Percentiles rank a stretch among this genome's conserved stretches.
Conservation (phyloP, 2,888 invertebrate genomes). For the Omphaloscelis lunosa region DNA sequence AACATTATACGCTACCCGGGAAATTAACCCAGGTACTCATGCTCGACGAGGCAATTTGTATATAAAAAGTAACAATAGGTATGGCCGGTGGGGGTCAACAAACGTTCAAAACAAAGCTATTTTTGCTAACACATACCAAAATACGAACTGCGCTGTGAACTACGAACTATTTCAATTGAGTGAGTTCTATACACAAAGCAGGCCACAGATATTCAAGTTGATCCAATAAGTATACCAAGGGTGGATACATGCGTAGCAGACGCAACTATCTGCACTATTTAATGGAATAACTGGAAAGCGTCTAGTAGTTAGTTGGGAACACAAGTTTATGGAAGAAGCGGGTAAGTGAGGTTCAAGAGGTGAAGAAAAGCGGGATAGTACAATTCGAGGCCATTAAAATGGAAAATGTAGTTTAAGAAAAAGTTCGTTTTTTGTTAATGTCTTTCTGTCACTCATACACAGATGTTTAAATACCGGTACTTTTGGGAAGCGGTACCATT, state of each 20-base stretch:
- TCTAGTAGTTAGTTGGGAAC: constrained; percentile 35
- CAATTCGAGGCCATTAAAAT: no score
- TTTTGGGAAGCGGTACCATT: no score
- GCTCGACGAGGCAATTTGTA: no score
- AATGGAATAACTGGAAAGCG: constrained; percentile 75
- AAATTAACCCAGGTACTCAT: no score
- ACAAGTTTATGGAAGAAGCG: background rate
- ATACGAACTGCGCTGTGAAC: constrained; percentile 24
- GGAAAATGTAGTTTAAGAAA: no score
- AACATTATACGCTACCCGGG: background rate
- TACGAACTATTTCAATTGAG: constrained; percentile 65
- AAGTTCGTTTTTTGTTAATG: no score
- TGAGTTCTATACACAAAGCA: constrained; percentile 43
- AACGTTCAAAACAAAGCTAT: background rate
- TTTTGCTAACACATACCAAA: constrained; percentile 20
- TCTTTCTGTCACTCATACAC: no score
- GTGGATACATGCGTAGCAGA: constrained; percentile 46
- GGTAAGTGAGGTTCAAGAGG: background rate
- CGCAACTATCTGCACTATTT: constrained; percentile 72
- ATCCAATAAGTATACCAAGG: constrained; percentile 41
- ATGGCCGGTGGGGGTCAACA: background rate
- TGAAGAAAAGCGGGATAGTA: no score
- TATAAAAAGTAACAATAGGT: background rate
- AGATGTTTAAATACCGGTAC: no score
- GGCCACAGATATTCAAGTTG: constrained; percentile 58